A percentile compares a stretch with the other conserved stretches of the same genome.
Evolutionary conservation across 2,888 invertebrate genomes (phyloP).

Genomic region (Lasius platythorax): DNA sequence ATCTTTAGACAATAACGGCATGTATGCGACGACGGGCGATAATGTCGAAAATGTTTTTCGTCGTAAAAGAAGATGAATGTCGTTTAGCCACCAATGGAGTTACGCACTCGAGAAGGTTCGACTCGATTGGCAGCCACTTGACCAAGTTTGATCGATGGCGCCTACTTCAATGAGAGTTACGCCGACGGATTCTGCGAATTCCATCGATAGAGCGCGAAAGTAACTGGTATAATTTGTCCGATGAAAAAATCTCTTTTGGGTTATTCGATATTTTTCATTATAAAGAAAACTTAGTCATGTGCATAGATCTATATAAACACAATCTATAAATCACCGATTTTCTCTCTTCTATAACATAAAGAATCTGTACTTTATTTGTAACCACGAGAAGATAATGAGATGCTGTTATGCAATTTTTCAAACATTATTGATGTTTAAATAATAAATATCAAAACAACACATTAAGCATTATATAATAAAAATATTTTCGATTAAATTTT

Average conservation of each 20-base stretch:
- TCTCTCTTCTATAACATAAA: background rate
- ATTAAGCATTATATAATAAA: background rate
- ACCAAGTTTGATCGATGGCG: constrained; percentile 69
- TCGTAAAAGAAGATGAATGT: constrained; percentile 46
- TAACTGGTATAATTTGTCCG: constrained; percentile 51
- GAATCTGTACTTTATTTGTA: background rate
- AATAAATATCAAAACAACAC: background rate
- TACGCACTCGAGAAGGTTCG: constrained; percentile 55
- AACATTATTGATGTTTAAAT: background rate
- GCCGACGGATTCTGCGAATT: constrained; percentile 62
- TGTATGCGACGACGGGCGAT: constrained; percentile 31
- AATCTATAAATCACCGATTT: background rate
- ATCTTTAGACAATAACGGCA: background rate
- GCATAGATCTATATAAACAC: background rate
- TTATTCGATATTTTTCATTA: background rate
- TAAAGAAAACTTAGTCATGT: background rate
- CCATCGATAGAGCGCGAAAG: constrained; percentile 53
- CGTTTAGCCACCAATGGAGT: constrained; percentile 53
- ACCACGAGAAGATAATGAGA: background rate
- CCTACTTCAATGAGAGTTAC: constrained; percentile 64
- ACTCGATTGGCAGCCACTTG: constrained; percentile 67
- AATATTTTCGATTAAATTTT: background rate
- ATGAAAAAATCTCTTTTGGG: constrained; percentile 36
- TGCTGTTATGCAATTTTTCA: background rate
- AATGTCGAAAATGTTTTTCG: constrained; percentile 42